Base-by-base conservation (phyloP, 2,113 vertebrate genomes). In the Irena cyanogastra region DNA sequence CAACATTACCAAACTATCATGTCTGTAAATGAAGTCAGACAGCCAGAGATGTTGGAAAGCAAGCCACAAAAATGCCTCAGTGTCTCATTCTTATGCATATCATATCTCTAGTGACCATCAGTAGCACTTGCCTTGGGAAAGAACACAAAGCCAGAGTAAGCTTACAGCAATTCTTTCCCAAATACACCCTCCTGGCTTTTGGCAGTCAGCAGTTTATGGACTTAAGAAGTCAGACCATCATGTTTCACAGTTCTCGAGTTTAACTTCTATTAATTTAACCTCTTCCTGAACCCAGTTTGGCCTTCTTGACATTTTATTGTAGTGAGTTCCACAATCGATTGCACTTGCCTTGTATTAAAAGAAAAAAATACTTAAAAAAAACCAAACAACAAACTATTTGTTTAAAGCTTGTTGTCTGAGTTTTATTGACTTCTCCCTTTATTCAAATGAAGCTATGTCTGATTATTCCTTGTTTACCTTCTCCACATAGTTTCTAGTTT, bases 21-120 rank as follows among this genome's bases (percentile, higher is more conserved):
- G 16, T 49, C 50, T 69, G n/a, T 68, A 88, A 76, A 88, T 27
- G 22, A 49, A 91, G 37, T 76, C 70, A 90, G 66, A 64, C 61
- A 93, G 65, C 41, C 47, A 76, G 82, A 87, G 37, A 87, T 35
- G 30, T 35, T 83, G 75, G 66, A 92, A 88, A 90, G 30, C 31
- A 83, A 90, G 28, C 41, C 18, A 71, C 69, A 85, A 80, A 93
- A 94, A 60, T 7, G n/a, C 35, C 66, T 44, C 49, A 80, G 8
- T 68, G 45, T 85, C 82, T 94, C 88, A 83, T 88, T 92, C 82
- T 90, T 89, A 69, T 39, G 57, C 66, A 57, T 85, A 77, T 83
- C 70, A 74, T 95, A 92, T 94, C 94, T 95, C 61, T 77, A 65
- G 70, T 94, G 95, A 97, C 96, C 94, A 96, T 96, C 96, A 96